Percentiles rank a stretch among this genome's conserved stretches.
phyloP scores from a whole-genome alignment of 2,888 invertebrate species.

The Megaustenia siamemsis region DNA sequence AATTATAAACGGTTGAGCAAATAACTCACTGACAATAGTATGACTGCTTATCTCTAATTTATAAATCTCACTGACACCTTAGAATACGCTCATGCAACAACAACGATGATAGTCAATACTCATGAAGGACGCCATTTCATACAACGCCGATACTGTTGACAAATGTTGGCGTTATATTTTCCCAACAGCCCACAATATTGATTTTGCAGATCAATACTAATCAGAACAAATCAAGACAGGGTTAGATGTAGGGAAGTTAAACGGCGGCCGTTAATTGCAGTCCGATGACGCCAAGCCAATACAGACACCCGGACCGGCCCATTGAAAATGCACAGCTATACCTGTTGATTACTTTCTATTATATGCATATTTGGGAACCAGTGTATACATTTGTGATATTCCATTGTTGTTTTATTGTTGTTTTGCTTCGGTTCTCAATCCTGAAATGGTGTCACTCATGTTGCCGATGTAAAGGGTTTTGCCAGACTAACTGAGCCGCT shows the following conservation, averaged over 20 bases:
- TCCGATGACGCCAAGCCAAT: constrained; percentile 10
- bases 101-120: too few species aligned
- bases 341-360: constrained; percentile 30
- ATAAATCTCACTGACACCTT: not conserved
- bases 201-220: constrained; percentile 39
- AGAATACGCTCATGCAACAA: not conserved
- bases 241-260: constrained; percentile 35
- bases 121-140: not conserved
- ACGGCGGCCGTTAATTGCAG: constrained; percentile 41
- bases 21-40: not conserved
- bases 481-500: not conserved
- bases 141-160: constrained; percentile 34
- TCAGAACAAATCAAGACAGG: constrained; percentile 47
- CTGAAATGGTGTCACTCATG: not conserved
- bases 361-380: not conserved
- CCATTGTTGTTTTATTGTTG: not conserved
- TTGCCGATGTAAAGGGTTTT: not conserved
- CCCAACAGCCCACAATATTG: constrained; percentile 32
- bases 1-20: not conserved
- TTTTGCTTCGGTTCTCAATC: not conserved
- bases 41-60: not conserved
- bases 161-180: constrained; percentile 25
- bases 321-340: constrained; percentile 29
- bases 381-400: constrained; percentile 24
- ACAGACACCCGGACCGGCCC: constrained; percentile 13